Percentiles rank a stretch among this genome's conserved stretches.
These are phyloP conservation scores for Ceuthmochares aereus DNA, from an alignment of 2,113 vertebrate genomes.

Conservation along the genomic window DNA sequence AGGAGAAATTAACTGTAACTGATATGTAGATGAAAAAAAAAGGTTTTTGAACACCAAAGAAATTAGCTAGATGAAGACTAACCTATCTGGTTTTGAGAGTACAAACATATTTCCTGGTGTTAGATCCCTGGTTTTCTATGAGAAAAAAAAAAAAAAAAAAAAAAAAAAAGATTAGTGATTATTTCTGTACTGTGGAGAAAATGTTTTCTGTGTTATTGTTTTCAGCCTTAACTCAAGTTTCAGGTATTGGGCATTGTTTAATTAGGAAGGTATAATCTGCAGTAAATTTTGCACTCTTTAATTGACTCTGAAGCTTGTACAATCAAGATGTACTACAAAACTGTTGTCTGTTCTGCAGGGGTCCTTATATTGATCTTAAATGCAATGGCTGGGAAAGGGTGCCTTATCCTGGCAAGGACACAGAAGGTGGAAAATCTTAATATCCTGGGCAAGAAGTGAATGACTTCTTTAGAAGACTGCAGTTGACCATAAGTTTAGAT, in stretches of 20 bases:
- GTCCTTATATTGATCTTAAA: background rate
- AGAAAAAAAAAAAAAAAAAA: background rate
- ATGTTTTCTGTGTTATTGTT: background rate
- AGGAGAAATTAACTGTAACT: background rate
- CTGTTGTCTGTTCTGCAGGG: background rate
- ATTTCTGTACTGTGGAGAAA: background rate
- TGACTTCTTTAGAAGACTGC: background rate
- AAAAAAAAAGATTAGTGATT: background rate
- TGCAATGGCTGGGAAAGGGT: background rate
- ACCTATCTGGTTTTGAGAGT: background rate
- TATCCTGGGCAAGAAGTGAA: background rate
- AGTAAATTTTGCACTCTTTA: background rate
- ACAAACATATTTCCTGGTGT: background rate
- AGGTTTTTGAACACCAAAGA: background rate
- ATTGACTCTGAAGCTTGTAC: background rate
- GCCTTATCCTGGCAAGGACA: background rate
- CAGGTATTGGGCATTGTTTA: background rate
- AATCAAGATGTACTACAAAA: background rate
- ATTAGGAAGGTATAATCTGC: background rate
- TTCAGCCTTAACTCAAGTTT: background rate
- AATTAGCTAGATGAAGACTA: background rate
- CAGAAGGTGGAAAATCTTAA: background rate
- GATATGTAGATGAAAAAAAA: background rate
- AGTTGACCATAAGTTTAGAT: background rate
- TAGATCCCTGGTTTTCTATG: background rate